Evolutionary conservation across 2,113 vertebrate genomes (phyloP), one percentile per base, ranked within the genome.

Genomic region (Toxostoma redivivum): DNA sequence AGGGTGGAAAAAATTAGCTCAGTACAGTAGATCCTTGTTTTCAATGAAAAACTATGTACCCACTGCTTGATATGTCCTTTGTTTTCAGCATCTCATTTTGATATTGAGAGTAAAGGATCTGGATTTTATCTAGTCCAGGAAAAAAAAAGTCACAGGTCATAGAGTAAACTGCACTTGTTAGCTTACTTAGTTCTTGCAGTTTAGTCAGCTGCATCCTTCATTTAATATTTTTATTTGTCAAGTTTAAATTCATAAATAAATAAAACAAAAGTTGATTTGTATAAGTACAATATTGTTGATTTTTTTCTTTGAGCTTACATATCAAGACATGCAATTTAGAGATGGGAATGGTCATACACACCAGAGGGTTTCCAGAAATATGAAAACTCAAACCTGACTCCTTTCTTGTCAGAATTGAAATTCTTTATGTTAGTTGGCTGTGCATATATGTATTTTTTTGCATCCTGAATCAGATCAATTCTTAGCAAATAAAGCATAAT

Each of bases 341-440:
- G 8, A 48, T 38, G 16, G 12, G 24, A 66, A 57, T 27, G 37
- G 30, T 79, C 51, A 80, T 14, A 47, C 0, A 2, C 65, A 38
- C n/a, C 21, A 24, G 6, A 5, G 25, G 28, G 13, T 53, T 47
- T 65, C 19, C 31, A 62, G 42, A 80, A 87, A 64, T 33, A 14
- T 0, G 0, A 44, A 27, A 58, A 18, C n/a, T 61, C 58, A 56
- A 72, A 58, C 28, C 60, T 58, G 38, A 67, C 3, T 1, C 1
- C 0, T 80, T 80, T 90, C 24, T 67, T 51, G 8, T 58, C 15
- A 62, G 28, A 80, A 84, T 6, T 44, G 12, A 53, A 61, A 66
- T 62, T 0, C 61, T 84, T 77, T 35, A 11, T 38, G 23, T 35
- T 48, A 42, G 74, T 61, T 65, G 8, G 40, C 15, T 25, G 9